Percentiles rank a stretch among this genome's conserved stretches.
Conservation (phyloP, 1,140 invertebrate species). For the Drosophila bocki region DNA sequence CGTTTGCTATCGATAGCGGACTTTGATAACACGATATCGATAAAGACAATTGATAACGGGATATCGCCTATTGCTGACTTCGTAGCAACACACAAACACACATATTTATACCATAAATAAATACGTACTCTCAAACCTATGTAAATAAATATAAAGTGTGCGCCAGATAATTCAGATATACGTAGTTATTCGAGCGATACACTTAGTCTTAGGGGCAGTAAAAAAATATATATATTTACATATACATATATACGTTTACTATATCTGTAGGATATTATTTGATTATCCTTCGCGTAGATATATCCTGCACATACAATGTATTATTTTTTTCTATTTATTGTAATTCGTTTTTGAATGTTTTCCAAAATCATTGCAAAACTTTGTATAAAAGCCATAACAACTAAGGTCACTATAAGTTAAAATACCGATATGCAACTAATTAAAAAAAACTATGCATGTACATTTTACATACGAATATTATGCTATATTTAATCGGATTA, state of each 20-base stretch:
- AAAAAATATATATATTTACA: slow-evolving; percentile 26
- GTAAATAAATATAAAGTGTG: slow-evolving; percentile 52
- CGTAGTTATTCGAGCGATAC: slow-evolving; percentile 27
- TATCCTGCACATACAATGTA: slow-evolving; percentile 41
- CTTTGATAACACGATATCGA: slow-evolving; percentile 12
- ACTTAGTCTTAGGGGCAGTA: slow-evolving; percentile 37
- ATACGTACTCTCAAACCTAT: slow-evolving; percentile 28
- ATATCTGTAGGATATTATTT: slow-evolving; percentile 8
- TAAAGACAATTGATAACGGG: slow-evolving; percentile 12
- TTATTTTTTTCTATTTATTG: slow-evolving; percentile 71
- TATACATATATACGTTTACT: slow-evolving; percentile 1
- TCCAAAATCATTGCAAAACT: slow-evolving; percentile 42
- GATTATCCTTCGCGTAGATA: slow-evolving; percentile 4
- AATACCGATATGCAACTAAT: slow-evolving; percentile 36
- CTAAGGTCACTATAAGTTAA: slow-evolving; percentile 77
- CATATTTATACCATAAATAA: slow-evolving; percentile 35
- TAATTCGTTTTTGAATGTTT: slow-evolving; percentile 41
- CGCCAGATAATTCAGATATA: slow-evolving; percentile 20
- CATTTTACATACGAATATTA: slow-evolving; percentile 23
- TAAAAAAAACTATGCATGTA: slow-evolving; percentile 21
- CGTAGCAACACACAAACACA: slow-evolving; percentile 22
- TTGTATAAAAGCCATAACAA: slow-evolving; percentile 79
- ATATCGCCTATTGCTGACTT: slow-evolving; percentile 27
- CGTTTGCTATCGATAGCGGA: slow-evolving; percentile 11
- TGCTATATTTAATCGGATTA: slow-evolving; percentile 26